Evolutionary conservation across 2,113 vertebrate genomes (phyloP).

Genomic region (Ailuropoda melanoleuca): DNA sequence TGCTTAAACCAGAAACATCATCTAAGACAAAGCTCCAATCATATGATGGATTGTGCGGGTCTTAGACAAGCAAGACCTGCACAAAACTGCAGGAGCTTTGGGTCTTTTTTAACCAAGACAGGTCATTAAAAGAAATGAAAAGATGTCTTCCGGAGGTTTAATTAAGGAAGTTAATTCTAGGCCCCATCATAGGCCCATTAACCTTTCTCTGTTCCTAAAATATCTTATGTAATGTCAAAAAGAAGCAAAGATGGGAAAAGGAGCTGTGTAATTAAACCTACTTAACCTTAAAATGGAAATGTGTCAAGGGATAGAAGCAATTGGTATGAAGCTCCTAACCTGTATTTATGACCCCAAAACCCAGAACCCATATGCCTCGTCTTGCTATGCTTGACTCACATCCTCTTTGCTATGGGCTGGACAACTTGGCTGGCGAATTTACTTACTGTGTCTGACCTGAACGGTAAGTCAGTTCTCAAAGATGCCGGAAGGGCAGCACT

Average conservation of each 20-base stretch:
- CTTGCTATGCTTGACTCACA: not conserved
- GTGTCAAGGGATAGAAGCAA: conserved; percentile 76
- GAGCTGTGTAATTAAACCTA: conserved; percentile 79
- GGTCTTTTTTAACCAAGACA: conserved; percentile 60
- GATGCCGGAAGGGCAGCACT: not conserved
- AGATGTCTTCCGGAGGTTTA: conserved; percentile 74
- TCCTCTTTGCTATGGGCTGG: not conserved
- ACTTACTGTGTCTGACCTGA: not conserved
- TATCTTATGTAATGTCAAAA: conserved; percentile 77
- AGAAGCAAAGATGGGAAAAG: conserved; percentile 71
- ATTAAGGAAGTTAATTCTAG: conserved; percentile 79
- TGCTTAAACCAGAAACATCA: not conserved
- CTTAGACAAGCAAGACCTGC: not conserved
- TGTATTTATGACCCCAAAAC: conserved; percentile 79
- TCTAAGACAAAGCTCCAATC: not conserved
- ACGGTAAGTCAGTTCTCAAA: not conserved
- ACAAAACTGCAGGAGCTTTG: not conserved
- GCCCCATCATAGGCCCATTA: conserved; percentile 70
- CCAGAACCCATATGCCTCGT: not conserved
- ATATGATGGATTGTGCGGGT: not conserved
- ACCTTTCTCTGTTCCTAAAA: conserved; percentile 82
- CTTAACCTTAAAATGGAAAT: conserved; percentile 82
- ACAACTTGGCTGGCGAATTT: not conserved
- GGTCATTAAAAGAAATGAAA: conserved; percentile 74
- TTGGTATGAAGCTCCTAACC: conserved; percentile 70